A percentile compares a stretch with the other conserved stretches of the same genome.
Evolutionary conservation across 2,888 invertebrate species (phyloP).

Genomic region (Melinaea menophilus): DNA sequence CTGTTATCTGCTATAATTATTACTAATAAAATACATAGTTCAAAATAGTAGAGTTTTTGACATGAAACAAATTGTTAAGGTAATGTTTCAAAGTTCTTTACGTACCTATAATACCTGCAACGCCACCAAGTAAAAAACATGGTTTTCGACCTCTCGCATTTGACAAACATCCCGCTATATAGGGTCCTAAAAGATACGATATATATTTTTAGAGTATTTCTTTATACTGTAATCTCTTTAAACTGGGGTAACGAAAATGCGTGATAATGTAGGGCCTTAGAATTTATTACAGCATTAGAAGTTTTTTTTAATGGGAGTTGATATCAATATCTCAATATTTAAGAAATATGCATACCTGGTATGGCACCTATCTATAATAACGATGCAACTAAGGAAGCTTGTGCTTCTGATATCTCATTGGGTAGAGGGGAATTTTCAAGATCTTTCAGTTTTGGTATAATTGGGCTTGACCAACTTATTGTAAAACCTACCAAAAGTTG

Average conservation of each 20-base stretch:
- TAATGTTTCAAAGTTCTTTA: no score
- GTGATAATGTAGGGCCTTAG: no score
- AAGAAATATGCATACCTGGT: slow-evolving; percentile 12
- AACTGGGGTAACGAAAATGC: no score
- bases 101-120: slow-evolving; percentile 4
- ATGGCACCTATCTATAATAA: slow-evolving; percentile 19
- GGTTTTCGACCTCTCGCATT: slow-evolving; percentile 30
- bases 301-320: background rate
- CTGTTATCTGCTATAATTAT: no score
- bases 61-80: no score
- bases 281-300: background rate
- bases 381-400: slow-evolving; percentile 23
- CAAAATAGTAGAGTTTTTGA: no score
- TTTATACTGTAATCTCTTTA: no score
- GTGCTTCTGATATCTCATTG: slow-evolving; percentile 25
- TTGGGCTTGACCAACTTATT: slow-evolving; percentile 33
- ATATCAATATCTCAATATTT: background rate
- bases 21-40: no score
- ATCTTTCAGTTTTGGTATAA: slow-evolving; percentile 33
- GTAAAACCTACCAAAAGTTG: slow-evolving; percentile 28
- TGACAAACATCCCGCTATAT: slow-evolving; percentile 26
- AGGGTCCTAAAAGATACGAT: slow-evolving; percentile 23
- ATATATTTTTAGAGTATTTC: no score
- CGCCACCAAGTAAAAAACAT: slow-evolving; percentile 20
- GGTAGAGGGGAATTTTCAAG: slow-evolving; percentile 32